Percentiles rank a stretch among this genome's conserved stretches.
Evolutionary conservation across 2,888 invertebrate genomes (phyloP).

Genomic region (Pegoplata infirma): DNA sequence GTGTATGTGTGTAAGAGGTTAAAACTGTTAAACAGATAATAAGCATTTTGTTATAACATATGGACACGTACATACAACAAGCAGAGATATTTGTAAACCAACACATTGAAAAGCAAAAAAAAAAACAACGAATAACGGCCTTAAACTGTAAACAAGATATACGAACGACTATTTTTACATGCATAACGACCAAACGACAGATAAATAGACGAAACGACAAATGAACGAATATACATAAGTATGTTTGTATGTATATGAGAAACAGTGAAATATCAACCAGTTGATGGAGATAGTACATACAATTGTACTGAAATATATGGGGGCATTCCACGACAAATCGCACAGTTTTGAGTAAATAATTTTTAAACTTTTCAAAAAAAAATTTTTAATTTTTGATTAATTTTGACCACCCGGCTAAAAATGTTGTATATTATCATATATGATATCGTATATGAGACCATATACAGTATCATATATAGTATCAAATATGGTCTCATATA

Average conservation of each 20-base stretch:
- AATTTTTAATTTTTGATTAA: too few species aligned
- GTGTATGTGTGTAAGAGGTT: slow-evolving; percentile 63
- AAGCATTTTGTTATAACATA: slow-evolving; percentile 62
- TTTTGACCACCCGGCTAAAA: too few species aligned
- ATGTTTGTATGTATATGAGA: too few species aligned
- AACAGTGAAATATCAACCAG: slow-evolving; percentile 20
- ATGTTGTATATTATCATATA: too few species aligned
- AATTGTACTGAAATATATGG: background rate
- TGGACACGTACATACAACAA: background rate
- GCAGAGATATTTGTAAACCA: background rate
- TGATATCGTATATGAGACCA: too few species aligned
- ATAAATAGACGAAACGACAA: background rate
- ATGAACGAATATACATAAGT: background rate
- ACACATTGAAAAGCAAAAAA: background rate
- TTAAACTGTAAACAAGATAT: slow-evolving; percentile 20
- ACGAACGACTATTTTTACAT: background rate
- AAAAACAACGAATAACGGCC: background rate
- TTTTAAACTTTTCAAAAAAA: too few species aligned
- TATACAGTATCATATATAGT: too few species aligned
- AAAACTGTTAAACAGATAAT: slow-evolving; percentile 74
- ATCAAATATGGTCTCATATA: too few species aligned
- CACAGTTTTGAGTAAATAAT: too few species aligned
- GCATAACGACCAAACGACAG: background rate
- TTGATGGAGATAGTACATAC: slow-evolving; percentile 30
- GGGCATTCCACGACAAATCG: too few species aligned